Base-by-base conservation (phyloP, 2,888 invertebrate genomes). In the Taenaris catops region DNA sequence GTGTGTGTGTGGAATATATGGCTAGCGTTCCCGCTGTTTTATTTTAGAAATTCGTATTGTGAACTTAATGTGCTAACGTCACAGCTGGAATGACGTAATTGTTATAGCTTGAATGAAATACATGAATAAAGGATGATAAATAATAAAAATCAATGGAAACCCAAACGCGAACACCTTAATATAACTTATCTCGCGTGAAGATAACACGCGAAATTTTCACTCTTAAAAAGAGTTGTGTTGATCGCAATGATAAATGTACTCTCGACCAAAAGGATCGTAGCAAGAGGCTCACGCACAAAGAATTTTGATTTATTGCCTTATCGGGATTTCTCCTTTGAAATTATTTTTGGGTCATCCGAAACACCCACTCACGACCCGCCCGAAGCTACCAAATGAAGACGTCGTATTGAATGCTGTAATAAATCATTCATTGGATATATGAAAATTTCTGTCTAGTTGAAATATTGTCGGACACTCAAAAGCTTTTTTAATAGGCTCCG, bases 291-390 rank as follows among this genome's bases (percentile, higher is more conserved):
- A 72, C 66, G 58, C 59, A 73, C 68, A 79, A 73, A 65, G 67
- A 66, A 63, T 71, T 42, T 69, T 83, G 80, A 84, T 84, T 80
- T 80, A 84, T 81, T 67, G 58, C 80, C 72, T 72, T 62, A 73
- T 76, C 68, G 67, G 65, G 63, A 67, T 55, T 53, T 48, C 48
- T 51, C 49, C 59, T 67, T 67, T 64, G 59, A 66, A 62, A 60
- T 57, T 65, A 61, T 71, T 74, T 81, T 74, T 55, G 72, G 80
- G 72, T 75, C 70, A 71, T 62, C 63, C 49, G 49, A 54, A 60
- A 49, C 67, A 65, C 78, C 81, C 68, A 71, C 79, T 81, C 84
- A 83, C 83, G 83, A 78, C 59, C 59, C 46, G 81, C 83, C 80
- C 44, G 61, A 39, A 76, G 83, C 71, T 50, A 60, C 70, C 59